Percentiles rank a stretch among this genome's conserved stretches.
These are phyloP conservation scores for Falco punctatus DNA, from an alignment of 2,113 vertebrate genomes.

Conservation along the genomic window DNA sequence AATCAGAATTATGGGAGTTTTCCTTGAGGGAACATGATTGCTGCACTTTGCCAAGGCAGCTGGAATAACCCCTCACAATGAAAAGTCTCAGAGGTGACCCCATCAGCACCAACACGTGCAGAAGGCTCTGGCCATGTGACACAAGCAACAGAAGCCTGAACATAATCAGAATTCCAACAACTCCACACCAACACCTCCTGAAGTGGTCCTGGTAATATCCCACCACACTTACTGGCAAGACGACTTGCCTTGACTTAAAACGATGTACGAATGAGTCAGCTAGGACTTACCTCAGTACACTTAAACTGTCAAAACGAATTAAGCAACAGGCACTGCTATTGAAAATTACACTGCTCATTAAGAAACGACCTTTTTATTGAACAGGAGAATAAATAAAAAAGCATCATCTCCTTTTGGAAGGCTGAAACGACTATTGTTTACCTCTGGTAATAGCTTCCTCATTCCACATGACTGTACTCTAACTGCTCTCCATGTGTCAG, in stretches of 20 bases:
- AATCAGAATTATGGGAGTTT: not conserved
- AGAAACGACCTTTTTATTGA: not conserved
- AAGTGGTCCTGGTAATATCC: not conserved
- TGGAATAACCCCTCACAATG: not conserved
- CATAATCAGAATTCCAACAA: not conserved
- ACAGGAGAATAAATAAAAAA: not conserved
- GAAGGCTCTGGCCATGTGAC: not conserved
- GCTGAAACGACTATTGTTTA: not conserved
- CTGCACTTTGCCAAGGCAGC: not conserved
- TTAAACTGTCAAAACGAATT: slow-evolving; percentile 12
- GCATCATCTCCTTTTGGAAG: not conserved
- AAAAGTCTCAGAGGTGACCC: not conserved
- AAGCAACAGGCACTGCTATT: not conserved
- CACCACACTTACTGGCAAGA: not conserved
- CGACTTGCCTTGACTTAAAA: not conserved
- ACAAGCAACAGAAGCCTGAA: not conserved
- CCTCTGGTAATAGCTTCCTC: too few species aligned
- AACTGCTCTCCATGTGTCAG: not conserved
- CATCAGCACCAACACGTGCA: not conserved
- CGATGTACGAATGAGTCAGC: not conserved
- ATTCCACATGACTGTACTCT: not conserved
- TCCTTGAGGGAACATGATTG: not conserved
- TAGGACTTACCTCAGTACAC: not conserved
- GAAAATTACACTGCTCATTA: not conserved
- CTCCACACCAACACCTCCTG: not conserved